phyloP scores from a whole-genome alignment of 2,113 vertebrate species.

The Oreocharis arfaki region DNA sequence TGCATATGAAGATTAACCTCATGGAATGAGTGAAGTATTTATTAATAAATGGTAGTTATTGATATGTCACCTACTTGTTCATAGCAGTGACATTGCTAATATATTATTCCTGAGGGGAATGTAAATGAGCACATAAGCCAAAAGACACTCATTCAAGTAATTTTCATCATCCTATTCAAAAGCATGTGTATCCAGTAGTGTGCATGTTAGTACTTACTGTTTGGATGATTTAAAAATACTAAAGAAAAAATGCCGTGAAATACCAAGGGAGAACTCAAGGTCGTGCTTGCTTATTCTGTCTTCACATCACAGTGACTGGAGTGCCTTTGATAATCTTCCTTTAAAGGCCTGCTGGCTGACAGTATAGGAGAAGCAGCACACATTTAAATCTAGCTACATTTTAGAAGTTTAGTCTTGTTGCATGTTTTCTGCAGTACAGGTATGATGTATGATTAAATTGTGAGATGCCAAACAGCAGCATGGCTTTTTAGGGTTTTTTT shows the following conservation, averaged over 20 bases:
- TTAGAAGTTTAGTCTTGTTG: neutral
- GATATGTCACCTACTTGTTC: neutral
- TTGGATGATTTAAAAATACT: neutral
- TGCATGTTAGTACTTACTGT: neutral
- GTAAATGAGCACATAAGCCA: conserved; percentile 4
- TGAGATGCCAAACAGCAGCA: neutral
- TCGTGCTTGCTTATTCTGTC: neutral
- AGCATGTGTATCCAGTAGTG: neutral
- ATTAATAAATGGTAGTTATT: conserved; percentile 19
- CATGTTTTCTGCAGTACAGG: neutral
- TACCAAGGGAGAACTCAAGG: neutral
- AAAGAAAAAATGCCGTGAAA: neutral
- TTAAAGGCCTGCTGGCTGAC: neutral
- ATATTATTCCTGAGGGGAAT: neutral
- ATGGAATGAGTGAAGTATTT: conserved; percentile 3
- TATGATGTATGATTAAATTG: neutral
- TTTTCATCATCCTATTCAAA: neutral
- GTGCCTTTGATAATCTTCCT: neutral
- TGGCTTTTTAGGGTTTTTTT: neutral
- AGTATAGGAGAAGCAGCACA: neutral
- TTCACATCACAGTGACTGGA: neutral
- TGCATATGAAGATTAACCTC: conserved; percentile 33
- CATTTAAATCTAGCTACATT: neutral
- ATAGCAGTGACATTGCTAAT: neutral
- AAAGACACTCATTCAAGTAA: neutral